Evolutionary conservation across 2,888 invertebrate genomes (phyloP).

Genomic region (Acholoe squamosa): DNA sequence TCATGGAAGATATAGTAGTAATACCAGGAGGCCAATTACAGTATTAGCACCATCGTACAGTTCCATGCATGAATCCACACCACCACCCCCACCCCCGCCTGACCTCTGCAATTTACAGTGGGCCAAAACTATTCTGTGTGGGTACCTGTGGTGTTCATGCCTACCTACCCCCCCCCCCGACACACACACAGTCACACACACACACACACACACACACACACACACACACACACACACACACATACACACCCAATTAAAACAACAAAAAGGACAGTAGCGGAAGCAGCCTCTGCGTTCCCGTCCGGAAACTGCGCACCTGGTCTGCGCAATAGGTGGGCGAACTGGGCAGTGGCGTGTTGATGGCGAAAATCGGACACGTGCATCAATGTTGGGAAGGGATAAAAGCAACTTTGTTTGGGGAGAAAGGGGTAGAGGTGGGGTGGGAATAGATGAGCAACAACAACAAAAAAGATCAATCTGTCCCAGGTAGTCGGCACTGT

Average conservation of each 20-base stretch:
- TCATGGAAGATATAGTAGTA: not conserved
- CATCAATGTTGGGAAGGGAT: not conserved
- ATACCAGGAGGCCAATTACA: not conserved
- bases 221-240: no score
- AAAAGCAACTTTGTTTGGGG: conserved; percentile 42
- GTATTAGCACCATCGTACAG: not conserved
- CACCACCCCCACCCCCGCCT: not conserved
- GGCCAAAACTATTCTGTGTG: not conserved
- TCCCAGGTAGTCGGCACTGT: not conserved
- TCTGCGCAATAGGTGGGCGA: not conserved
- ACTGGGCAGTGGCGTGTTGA: not conserved
- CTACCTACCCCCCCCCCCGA: not conserved
- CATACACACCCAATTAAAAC: not conserved
- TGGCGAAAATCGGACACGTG: conserved; percentile 26
- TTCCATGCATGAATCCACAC: not conserved
- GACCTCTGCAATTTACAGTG: not conserved
- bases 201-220: not conserved
- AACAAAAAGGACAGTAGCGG: not conserved
- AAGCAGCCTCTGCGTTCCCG: conserved; percentile 32
- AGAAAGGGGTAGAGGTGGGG: not conserved
- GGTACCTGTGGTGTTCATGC: not conserved
- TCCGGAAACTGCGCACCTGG: conserved; percentile 47
- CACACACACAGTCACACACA: not conserved
- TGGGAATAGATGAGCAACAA: not conserved
- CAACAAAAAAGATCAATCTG: conserved; percentile 6